Base-by-base conservation (phyloP, 2,113 vertebrate species). In the Rhinolophus ferrumequinum region DNA sequence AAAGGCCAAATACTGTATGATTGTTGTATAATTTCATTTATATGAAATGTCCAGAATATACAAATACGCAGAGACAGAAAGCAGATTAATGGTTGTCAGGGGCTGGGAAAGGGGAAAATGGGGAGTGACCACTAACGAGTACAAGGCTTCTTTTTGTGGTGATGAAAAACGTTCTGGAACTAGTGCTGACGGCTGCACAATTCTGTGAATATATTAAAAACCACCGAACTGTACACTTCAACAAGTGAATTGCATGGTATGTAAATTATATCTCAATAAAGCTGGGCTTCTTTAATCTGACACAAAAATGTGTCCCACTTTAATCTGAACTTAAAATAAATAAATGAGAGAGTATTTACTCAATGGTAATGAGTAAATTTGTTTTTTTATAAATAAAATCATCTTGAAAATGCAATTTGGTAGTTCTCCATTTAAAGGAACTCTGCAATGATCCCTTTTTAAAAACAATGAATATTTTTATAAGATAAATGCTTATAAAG, bases 381-480 rank as follows among this genome's bases (percentile, higher is more conserved):
- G 85, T 64, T 72, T 96, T 96, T 94, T 93, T 90, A 95, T 33
- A 97, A 93, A 89, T 93, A 91, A 96, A 95, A 83, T 62, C 72
- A 62, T 77, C 26, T 92, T 87, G 5, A 86, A 96, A 95, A 92
- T 92, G n/a, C 44, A 97, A 83, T 56, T 92, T 33, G 14, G 24
- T n/a, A 85, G 33, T 66, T 94, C n/a, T 91, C 35, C 26, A 87
- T 81, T 94, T 83, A 87, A 90, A 95, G 26, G 30, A 94, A 73
- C 22, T 67, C 58, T 85, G 50, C 26, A 96, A 58, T 90, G 44
- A 67, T 26, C 66, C 14, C 35, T 91, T 93, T 85, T 69, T 56
- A 28, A 96, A 95, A 93, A 56, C 3, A 82, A 84, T 64, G 21
- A 92, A 41, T 33, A 76, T 52, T 95, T 93, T 93, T 50, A 90